phyloP scores from a whole-genome alignment of 2,888 invertebrate species.

The Agrotis puta region DNA sequence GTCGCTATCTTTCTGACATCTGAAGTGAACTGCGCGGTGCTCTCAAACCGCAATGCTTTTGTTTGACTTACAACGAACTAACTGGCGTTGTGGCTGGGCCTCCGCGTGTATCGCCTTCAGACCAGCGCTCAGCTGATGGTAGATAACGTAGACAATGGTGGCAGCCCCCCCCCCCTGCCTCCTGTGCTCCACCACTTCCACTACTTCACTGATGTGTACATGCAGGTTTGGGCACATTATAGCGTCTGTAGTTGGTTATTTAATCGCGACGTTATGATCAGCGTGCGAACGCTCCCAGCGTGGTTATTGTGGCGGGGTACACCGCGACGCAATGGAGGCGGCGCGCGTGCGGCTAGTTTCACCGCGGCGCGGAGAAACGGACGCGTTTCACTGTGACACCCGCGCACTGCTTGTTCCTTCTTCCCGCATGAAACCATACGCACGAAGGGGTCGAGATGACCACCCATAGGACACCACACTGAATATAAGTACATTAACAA shows the following conservation, averaged over 20 bases:
- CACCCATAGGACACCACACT: background rate
- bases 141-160: conserved; percentile 56
- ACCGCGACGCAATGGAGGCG: background rate
- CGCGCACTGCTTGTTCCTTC: conserved; percentile 50
- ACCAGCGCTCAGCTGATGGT: conserved; percentile 35
- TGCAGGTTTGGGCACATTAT: conserved; percentile 28
- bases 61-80: background rate
- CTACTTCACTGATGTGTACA: background rate
- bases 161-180: background rate
- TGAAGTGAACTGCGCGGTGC: background rate
- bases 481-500: no score
- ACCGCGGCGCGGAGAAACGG: conserved; percentile 40
- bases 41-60: background rate
- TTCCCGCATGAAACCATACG: background rate
- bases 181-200: no score
- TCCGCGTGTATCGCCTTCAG: conserved; percentile 15
- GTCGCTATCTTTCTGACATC: conserved; percentile 4
- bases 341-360: conserved; percentile 39
- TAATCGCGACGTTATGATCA: conserved; percentile 53
- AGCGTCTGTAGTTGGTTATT: conserved; percentile 48
- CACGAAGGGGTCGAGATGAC: background rate
- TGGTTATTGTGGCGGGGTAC: conserved; percentile 5
- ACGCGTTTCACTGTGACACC: conserved; percentile 40
- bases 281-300: conserved; percentile 53
- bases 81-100: background rate